Conservation (phyloP, 2,113 vertebrate species). For the Nibea coibor region DNA sequence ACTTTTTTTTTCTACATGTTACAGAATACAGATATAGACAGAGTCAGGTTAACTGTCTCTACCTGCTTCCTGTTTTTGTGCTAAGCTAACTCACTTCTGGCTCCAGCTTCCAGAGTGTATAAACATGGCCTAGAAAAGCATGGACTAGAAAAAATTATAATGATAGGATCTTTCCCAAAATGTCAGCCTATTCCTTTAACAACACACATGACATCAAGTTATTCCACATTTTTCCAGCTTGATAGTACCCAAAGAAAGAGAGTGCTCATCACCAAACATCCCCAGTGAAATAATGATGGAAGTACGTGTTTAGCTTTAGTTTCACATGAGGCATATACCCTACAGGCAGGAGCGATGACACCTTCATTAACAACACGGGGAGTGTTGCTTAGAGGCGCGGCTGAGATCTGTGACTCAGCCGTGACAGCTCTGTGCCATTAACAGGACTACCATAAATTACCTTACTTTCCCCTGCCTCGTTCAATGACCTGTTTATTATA, state of each 20-base stretch:
- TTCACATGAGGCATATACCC: constrained; percentile 33
- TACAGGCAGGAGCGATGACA: constrained; percentile 49
- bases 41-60: no score
- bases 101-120: background rate
- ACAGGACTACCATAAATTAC: background rate
- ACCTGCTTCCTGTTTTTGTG: background rate
- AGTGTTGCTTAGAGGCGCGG: constrained; percentile 45
- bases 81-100: no score
- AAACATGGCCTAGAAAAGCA: background rate
- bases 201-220: background rate
- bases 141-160: background rate
- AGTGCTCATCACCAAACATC: background rate
- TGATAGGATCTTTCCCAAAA: background rate
- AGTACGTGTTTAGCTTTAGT: constrained; percentile 22
- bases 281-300: constrained; percentile 10
- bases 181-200: background rate
- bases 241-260: background rate
- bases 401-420: constrained; percentile 61
- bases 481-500: background rate
- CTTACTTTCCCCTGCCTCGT: background rate
- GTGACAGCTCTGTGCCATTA: constrained; percentile 10
- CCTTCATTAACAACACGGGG: constrained; percentile 20
- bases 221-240: background rate
- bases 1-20: no score
- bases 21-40: no score